Evolutionary conservation across 2,888 invertebrate species (phyloP).

Genomic region (Hypolimnas misippus): DNA sequence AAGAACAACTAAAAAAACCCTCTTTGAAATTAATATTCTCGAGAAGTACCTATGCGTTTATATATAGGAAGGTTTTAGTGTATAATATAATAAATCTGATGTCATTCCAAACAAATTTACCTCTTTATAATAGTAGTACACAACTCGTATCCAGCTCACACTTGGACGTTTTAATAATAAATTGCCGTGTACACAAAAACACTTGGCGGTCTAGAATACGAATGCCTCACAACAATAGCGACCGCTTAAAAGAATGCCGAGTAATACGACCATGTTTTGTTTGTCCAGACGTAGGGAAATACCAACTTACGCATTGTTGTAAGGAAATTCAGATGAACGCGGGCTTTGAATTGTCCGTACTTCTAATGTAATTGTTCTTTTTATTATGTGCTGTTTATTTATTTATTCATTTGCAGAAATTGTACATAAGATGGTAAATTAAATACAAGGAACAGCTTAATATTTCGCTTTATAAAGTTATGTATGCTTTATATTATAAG

Average conservation of each 20-base stretch:
- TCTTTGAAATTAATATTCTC: too few relatives aligned
- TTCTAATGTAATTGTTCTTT: constrained; percentile 8
- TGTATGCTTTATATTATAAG: too few relatives aligned
- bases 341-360: not conserved
- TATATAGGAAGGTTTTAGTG: too few relatives aligned
- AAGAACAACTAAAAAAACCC: too few relatives aligned
- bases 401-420: too few relatives aligned
- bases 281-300: constrained; percentile 35
- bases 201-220: constrained; percentile 26
- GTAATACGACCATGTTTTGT: constrained; percentile 42
- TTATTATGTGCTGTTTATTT: not conserved
- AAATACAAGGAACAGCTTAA: too few relatives aligned
- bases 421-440: too few relatives aligned
- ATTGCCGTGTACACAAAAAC: constrained; percentile 36
- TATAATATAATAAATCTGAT: not conserved
- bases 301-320: constrained; percentile 21
- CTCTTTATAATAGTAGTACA: too few relatives aligned
- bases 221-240: constrained; percentile 28
- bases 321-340: not conserved
- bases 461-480: too few relatives aligned
- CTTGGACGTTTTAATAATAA: constrained; percentile 28
- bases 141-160: not conserved
- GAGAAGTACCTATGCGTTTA: too few relatives aligned
- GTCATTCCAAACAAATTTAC: not conserved
- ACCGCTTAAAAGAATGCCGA: constrained; percentile 41